A percentile compares a stretch with the other conserved stretches of the same genome.
phyloP scores from a whole-genome alignment of 2,888 invertebrate species.

The Cheilosia variabilis region DNA sequence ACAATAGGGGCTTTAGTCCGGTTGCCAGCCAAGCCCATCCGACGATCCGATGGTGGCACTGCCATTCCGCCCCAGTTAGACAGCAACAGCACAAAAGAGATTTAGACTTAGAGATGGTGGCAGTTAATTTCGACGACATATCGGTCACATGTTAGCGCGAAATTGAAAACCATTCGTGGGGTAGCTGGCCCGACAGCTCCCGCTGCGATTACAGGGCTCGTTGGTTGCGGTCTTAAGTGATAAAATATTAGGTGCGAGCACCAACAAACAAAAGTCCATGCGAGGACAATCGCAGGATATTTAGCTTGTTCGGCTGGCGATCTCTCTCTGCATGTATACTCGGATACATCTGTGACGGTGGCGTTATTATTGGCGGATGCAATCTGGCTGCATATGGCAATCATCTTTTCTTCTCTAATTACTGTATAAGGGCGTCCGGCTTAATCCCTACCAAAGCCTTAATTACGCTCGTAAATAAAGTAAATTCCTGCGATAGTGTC shows the following conservation, averaged over 20 bases:
- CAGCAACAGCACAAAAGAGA: constrained; percentile 41
- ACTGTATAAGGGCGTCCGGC: constrained; percentile 21
- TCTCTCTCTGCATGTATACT: constrained; percentile 30
- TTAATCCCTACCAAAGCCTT: constrained; percentile 56
- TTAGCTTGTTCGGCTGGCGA: constrained; percentile 25
- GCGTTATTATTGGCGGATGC: constrained; percentile 11
- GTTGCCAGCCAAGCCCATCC: constrained; percentile 56
- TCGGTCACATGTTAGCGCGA: constrained; percentile 76
- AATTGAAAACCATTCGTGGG: constrained; percentile 72
- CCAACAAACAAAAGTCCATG: constrained; percentile 27
- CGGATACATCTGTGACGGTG: constrained; percentile 58
- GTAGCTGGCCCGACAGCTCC: constrained; percentile 33
- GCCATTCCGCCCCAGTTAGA: constrained; percentile 34
- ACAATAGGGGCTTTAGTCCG: constrained; percentile 8
- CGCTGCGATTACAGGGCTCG: constrained; percentile 48
- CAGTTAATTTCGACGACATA: constrained; percentile 75
- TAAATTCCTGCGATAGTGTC: constrained; percentile 70
- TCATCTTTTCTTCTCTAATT: constrained; percentile 54
- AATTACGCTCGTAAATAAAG: constrained; percentile 75
- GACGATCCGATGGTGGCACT: neutral
- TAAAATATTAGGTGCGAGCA: constrained; percentile 66
- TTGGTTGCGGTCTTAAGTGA: constrained; percentile 73
- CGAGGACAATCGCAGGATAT: constrained; percentile 17
- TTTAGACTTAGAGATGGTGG: constrained; percentile 74
- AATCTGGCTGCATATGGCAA: constrained; percentile 26